These are phyloP conservation scores for Heliothis subflexa DNA, from an alignment of 1,140 invertebrate genomes.

Conservation along the genomic window DNA sequence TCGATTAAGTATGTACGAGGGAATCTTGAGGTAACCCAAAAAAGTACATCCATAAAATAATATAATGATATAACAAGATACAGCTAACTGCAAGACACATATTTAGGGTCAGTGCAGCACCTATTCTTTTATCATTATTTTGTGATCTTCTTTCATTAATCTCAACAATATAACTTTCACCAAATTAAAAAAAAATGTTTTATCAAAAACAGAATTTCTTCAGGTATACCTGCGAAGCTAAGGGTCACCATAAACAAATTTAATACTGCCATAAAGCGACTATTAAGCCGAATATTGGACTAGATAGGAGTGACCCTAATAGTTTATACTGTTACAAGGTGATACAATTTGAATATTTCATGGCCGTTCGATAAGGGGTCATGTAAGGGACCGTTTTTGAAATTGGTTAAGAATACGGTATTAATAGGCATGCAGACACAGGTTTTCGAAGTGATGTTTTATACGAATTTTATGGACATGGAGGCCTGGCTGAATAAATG, in stretches of 20 bases:
- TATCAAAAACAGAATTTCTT: conserved; percentile 11
- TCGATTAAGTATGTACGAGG: too few relatives aligned
- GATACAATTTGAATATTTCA: conserved; percentile 40
- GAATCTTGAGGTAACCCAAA: too few relatives aligned
- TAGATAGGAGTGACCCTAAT: conserved; percentile 47
- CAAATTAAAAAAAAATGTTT: too few relatives aligned
- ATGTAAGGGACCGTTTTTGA: neutral
- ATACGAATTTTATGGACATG: neutral
- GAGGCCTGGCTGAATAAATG: too few relatives aligned
- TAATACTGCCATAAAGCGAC: conserved; percentile 29
- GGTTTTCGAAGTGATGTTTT: neutral
- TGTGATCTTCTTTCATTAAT: too few relatives aligned
- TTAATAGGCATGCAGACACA: too few relatives aligned
- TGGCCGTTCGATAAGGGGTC: neutral
- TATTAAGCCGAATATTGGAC: conserved; percentile 39
- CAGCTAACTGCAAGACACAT: too few relatives aligned
- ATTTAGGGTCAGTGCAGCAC: too few relatives aligned
- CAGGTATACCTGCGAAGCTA: neutral
- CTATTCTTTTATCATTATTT: too few relatives aligned
- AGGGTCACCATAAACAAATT: conserved; percentile 42
- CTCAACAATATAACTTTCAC: too few relatives aligned
- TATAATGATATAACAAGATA: too few relatives aligned
- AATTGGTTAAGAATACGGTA: neutral
- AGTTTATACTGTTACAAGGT: conserved; percentile 37
- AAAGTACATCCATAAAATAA: too few relatives aligned